These are phyloP conservation scores for Diloba caeruleocephala DNA, from an alignment of 2,888 invertebrate genomes.

Conservation along the genomic window DNA sequence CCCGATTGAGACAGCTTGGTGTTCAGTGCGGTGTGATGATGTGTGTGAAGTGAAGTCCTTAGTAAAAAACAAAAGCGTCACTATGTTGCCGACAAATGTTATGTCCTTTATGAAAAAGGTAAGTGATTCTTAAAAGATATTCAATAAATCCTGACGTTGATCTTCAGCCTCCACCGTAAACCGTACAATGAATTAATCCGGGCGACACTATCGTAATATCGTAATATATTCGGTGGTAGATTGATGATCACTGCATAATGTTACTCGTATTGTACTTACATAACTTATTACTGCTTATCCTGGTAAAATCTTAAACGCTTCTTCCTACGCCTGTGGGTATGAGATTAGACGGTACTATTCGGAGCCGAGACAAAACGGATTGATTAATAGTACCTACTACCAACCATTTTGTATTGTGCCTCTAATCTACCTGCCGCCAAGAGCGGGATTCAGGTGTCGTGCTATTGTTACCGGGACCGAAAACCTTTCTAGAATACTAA, in stretches of 20 bases:
- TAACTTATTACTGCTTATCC: constrained; percentile 18
- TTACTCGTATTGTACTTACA: too few species aligned
- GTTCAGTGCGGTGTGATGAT: constrained; percentile 68
- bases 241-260: constrained; percentile 1
- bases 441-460: constrained; percentile 16
- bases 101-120: constrained; percentile 98
- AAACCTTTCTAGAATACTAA: constrained; percentile 16
- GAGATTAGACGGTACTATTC: constrained; percentile 32
- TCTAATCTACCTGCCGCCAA: constrained; percentile 27
- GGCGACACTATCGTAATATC: neutral
- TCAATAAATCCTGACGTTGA: too few species aligned
- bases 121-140: too few species aligned
- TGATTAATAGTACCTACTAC: constrained; percentile 50
- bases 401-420: constrained; percentile 35
- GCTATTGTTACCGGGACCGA: constrained; percentile 16
- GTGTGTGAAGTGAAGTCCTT: constrained; percentile 66
- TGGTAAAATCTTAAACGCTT: constrained; percentile 24
- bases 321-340: constrained; percentile 23
- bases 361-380: constrained; percentile 32
- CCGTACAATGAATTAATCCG: neutral
- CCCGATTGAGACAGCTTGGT: constrained; percentile 70
- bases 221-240: neutral
- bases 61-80: constrained; percentile 72
- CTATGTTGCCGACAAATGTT: constrained; percentile 96
- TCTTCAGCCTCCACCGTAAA: neutral